These are phyloP conservation scores for Hydriomena furcata DNA, from an alignment of 2,888 invertebrate species.

Conservation along the genomic window DNA sequence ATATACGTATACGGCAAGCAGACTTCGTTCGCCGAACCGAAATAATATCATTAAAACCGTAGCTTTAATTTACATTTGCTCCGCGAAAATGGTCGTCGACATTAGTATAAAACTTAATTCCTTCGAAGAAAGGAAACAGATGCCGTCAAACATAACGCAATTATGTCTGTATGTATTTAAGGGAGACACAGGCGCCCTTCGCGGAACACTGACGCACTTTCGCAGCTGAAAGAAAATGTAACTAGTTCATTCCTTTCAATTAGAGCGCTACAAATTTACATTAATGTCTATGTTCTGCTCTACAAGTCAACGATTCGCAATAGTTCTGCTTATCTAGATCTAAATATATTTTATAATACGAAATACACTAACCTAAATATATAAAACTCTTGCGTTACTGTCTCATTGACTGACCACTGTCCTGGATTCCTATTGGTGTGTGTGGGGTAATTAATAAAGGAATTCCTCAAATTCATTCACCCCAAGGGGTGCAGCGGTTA, in stretches of 20 bases:
- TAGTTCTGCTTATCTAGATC: too few species aligned
- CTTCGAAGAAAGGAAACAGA: conserved; percentile 42
- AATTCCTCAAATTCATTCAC: too few species aligned
- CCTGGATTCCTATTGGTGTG: too few species aligned
- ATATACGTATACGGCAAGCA: conserved; percentile 2
- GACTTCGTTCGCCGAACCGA: conserved; percentile 9
- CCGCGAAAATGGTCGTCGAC: conserved; percentile 21
- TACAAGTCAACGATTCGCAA: too few species aligned
- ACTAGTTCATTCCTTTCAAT: conserved; percentile 2
- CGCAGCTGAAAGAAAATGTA: conserved; percentile 2
- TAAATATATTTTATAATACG: too few species aligned
- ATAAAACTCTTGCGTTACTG: too few species aligned
- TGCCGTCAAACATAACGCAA: conserved; percentile 58
- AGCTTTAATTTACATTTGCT: conserved; percentile 26
- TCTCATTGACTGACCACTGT: too few species aligned
- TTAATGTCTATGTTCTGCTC: too few species aligned
- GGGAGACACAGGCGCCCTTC: conserved; percentile 40
- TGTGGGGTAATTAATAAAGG: too few species aligned
- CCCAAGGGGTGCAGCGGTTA: too few species aligned
- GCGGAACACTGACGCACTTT: conserved; percentile 55
- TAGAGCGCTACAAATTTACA: too few species aligned
- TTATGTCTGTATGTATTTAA: conserved; percentile 57
- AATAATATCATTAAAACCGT: conserved; percentile 25
- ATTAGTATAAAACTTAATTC: conserved; percentile 34
- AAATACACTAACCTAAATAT: too few species aligned